Base-by-base conservation (phyloP, 2,888 invertebrate genomes). In the Xanthia icteritia region DNA sequence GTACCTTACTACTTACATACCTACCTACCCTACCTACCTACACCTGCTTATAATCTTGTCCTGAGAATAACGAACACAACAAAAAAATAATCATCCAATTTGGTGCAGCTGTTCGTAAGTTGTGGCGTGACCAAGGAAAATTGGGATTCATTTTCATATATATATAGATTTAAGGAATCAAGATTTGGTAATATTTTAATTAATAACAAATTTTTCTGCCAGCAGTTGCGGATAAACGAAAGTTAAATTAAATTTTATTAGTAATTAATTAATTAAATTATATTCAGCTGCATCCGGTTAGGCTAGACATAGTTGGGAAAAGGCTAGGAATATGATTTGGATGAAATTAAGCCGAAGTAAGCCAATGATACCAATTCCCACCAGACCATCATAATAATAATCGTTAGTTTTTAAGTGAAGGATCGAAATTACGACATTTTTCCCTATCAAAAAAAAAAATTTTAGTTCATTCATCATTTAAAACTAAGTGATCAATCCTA, bases 221-320 rank as follows among this genome's bases (percentile, higher is more conserved):
- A 97, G 97, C 97, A 97, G 97, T 97, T 97, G 97, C 97, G 97
- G 97, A 97, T 97, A 97, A 90, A 97, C 97, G 97, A 96, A 96
- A 96, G 91, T 97, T 97, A 93, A 96, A 96, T 93, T 97, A 93
- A 97, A 97, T 97, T 96, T 95, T 96, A 92, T 97, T 94, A 93
- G 93, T 93, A 87, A 89, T 91, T 93, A 95, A 92, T 94, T 82
- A 94, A 90, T 93, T 91, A 87, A 89, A 84, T 36, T 36, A 36
- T 39, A 42, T 42, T 65, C 20, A 65, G 42, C n/a, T 9, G n/a
- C 20, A 42, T 20, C 3, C 6, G 4, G 27, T 66, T 45, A 1
- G 2, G 8, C 20, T 45, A 45, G 27, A 45, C 6, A 3, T 27
- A 20, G 3, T 11, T 42, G 4, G 13, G 20, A 45, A 66, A 27